phyloP scores from a whole-genome alignment of 2,797 vertebrate genomes.

The Dallia pectoralis region DNA sequence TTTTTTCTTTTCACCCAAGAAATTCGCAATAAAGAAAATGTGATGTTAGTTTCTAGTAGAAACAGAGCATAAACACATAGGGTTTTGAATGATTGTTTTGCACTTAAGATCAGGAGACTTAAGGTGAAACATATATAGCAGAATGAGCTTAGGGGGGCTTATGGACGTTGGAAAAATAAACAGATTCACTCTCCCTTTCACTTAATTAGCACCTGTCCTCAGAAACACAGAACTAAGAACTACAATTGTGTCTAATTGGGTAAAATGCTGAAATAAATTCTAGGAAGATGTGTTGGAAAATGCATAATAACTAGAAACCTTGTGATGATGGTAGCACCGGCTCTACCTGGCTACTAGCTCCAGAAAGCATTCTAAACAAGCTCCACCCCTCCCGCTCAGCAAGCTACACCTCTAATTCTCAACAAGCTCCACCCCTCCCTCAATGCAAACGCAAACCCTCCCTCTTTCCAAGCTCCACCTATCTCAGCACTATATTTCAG shows the following conservation, averaged over 20 bases:
- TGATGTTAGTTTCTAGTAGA: conserved; percentile 25
- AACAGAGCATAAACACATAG: conserved; percentile 9
- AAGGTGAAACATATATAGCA: not conserved
- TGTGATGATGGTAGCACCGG: not conserved
- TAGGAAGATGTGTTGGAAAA: not conserved
- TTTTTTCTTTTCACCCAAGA: conserved; percentile 41
- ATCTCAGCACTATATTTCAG: too few relatives aligned
- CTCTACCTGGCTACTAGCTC: not conserved
- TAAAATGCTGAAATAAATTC: not conserved
- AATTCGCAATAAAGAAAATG: conserved; percentile 42
- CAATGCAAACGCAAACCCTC: too few relatives aligned
- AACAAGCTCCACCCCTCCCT: too few relatives aligned
- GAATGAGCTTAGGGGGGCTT: not conserved
- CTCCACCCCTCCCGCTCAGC: not conserved
- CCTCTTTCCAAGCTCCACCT: too few relatives aligned
- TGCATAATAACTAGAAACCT: not conserved
- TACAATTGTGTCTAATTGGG: too few relatives aligned
- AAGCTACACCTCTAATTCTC: not conserved
- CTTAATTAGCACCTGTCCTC: too few relatives aligned
- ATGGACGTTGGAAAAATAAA: not conserved
- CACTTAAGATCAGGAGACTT: not conserved
- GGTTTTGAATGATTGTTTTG: conserved; percentile 6
- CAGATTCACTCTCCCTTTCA: not conserved
- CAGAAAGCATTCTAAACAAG: not conserved
- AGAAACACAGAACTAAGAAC: too few relatives aligned